Conservation (phyloP, 2,888 invertebrate species). For the Chalcosyrphus nemorum region DNA sequence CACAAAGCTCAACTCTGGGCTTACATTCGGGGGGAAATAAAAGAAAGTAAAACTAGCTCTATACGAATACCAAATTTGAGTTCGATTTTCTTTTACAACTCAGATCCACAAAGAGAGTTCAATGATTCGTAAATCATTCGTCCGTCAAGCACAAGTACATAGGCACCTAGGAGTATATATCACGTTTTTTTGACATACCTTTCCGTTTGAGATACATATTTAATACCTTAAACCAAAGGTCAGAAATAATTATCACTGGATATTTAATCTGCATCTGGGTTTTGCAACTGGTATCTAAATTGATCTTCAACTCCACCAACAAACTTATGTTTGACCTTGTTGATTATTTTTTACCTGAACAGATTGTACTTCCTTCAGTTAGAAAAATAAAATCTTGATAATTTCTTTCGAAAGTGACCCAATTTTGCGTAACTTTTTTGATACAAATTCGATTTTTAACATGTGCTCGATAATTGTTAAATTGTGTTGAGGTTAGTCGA, state of each 20-base stretch:
- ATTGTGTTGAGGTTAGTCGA: background rate
- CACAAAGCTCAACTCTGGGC: background rate
- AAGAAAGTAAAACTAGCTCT: conserved; percentile 16
- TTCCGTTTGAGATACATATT: background rate
- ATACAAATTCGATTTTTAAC: conserved; percentile 23
- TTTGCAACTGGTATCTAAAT: background rate
- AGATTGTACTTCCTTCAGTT: background rate
- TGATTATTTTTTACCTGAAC: background rate
- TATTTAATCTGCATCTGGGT: background rate
- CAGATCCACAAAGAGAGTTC: conserved; percentile 5
- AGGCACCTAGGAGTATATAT: background rate
- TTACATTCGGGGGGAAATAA: background rate
- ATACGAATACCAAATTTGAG: conserved; percentile 4
- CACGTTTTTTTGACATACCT: background rate
- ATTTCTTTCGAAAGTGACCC: conserved; percentile 48
- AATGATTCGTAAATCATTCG: conserved; percentile 13
- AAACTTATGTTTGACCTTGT: conserved; percentile 5
- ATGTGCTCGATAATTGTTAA: background rate
- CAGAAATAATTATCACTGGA: conserved; percentile 4
- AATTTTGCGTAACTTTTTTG: conserved; percentile 13
- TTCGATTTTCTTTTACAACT: conserved; percentile 16
- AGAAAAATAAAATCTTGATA: background rate
- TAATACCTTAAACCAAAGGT: conserved; percentile 13
- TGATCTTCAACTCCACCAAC: background rate
- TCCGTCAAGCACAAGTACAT: background rate